Conservation (phyloP, 2,888 invertebrate species). For the Hypselothyrea guttata region DNA sequence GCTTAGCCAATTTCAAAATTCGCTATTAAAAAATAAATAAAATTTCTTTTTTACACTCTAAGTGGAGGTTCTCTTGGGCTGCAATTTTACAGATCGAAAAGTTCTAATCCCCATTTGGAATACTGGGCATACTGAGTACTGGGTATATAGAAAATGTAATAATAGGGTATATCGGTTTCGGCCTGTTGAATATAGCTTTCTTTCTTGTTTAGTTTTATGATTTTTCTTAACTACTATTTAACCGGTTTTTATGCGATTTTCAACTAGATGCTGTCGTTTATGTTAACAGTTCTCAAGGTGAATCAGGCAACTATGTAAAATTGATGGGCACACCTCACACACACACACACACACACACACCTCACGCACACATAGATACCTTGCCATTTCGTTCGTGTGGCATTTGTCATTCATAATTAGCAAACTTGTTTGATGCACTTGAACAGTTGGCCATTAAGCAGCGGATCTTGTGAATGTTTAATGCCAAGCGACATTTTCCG, state of each 20-base stretch:
- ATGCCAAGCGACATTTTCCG: constrained; percentile 25
- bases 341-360: constrained; percentile 44
- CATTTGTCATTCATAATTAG: constrained; percentile 59
- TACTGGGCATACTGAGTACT: no score
- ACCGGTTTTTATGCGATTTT: constrained; percentile 61
- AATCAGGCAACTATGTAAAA: constrained; percentile 50
- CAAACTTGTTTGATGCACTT: constrained; percentile 65
- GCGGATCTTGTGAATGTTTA: constrained; percentile 20
- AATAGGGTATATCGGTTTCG: no score
- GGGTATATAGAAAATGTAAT: no score
- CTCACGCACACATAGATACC: constrained; percentile 8
- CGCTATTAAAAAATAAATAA: no score
- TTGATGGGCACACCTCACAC: constrained; percentile 13
- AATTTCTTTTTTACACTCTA: no score
- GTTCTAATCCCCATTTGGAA: no score
- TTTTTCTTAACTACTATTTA: constrained; percentile 39
- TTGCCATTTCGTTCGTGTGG: constrained; percentile 6
- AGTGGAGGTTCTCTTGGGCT: no score
- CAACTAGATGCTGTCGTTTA: constrained; percentile 37
- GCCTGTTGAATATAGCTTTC: not conserved
- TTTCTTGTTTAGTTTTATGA: constrained; percentile 12
- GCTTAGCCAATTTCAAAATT: no score
- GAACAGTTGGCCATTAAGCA: constrained; percentile 19
- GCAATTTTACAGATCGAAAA: no score
- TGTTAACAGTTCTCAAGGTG: constrained; percentile 61